Conservation (phyloP, 2,888 invertebrate genomes). For the Myopa tessellatipennis region DNA sequence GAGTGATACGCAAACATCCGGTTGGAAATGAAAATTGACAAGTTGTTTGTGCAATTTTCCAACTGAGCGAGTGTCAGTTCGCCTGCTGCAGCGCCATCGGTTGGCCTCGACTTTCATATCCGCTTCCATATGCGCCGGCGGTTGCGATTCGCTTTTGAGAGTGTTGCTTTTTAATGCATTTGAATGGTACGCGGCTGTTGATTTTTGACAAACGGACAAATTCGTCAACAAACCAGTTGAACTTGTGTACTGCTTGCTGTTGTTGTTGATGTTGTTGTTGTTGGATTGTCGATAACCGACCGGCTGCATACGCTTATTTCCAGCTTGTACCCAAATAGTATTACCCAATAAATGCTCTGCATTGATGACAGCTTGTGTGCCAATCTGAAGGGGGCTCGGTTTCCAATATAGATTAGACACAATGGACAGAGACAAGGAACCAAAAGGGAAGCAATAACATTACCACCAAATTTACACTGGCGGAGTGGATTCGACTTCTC, state of each 20-base stretch:
- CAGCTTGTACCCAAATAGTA: background rate
- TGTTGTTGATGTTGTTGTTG: conserved; percentile 39
- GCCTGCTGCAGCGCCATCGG: conserved; percentile 4
- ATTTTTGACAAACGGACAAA: conserved; percentile 50
- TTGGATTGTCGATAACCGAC: conserved; percentile 17
- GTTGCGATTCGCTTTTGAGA: background rate
- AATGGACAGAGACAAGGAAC: no score
- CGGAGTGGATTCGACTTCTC: no score
- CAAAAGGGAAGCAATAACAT: no score
- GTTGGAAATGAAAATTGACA: conserved; percentile 56
- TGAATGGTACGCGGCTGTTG: conserved; percentile 38
- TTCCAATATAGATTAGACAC: no score
- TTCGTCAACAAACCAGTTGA: conserved; percentile 50
- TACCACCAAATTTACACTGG: no score
- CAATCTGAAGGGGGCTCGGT: no score
- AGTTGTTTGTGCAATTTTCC: conserved; percentile 56
- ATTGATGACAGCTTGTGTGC: background rate
- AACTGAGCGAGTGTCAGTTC: conserved; percentile 46
- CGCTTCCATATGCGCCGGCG: conserved; percentile 2
- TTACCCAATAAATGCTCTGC: background rate
- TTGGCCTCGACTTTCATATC: conserved; percentile 33
- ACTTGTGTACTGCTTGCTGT: conserved; percentile 38
- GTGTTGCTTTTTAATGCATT: conserved; percentile 30
- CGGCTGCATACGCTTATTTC: background rate
- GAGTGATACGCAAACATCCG: conserved; percentile 59